A percentile compares a stretch with the other conserved stretches of the same genome.
These are phyloP conservation scores for Trichomalopsis sarcophagae DNA, from an alignment of 1,140 invertebrate genomes.

Conservation along the genomic window DNA sequence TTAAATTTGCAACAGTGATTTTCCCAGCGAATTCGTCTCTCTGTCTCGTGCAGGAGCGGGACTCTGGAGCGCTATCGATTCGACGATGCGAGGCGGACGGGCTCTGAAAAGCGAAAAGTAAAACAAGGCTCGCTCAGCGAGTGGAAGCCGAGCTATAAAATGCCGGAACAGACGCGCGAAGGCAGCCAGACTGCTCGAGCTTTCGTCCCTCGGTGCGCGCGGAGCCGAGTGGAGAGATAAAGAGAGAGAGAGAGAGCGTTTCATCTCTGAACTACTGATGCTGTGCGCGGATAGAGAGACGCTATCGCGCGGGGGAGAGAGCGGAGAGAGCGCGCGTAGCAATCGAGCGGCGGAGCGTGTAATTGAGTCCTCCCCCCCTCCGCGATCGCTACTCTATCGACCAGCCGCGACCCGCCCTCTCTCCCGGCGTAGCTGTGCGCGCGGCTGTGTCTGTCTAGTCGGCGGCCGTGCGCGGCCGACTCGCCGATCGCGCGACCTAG, in stretches of 20 bases:
- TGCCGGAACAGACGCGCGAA: neutral
- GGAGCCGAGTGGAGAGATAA: conserved; percentile 49
- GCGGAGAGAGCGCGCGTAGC: conserved; percentile 51
- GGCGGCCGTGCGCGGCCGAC: no score
- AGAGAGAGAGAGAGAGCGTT: conserved; percentile 51
- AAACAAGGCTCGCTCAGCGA: no score
- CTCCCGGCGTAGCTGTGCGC: neutral
- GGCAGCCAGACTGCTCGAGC: neutral
- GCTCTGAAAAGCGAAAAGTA: no score
- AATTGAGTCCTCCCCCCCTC: conserved; percentile 71
- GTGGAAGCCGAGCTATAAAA: neutral
- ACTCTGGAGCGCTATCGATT: no score
- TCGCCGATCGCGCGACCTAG: no score
- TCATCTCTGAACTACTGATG: conserved; percentile 50
- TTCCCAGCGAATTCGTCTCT: neutral
- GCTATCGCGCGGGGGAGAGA: conserved; percentile 21
- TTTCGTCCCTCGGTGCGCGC: neutral
- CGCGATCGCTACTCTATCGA: conserved; percentile 76
- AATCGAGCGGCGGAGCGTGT: conserved; percentile 70
- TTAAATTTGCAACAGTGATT: neutral
- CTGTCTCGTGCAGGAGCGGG: neutral
- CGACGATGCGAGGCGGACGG: no score
- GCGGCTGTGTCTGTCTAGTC: no score
- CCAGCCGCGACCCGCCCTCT: conserved; percentile 53
- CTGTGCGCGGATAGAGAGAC: conserved; percentile 41